phyloP scores from a whole-genome alignment of 2,113 vertebrate genomes.

The Saiga tatarica region DNA sequence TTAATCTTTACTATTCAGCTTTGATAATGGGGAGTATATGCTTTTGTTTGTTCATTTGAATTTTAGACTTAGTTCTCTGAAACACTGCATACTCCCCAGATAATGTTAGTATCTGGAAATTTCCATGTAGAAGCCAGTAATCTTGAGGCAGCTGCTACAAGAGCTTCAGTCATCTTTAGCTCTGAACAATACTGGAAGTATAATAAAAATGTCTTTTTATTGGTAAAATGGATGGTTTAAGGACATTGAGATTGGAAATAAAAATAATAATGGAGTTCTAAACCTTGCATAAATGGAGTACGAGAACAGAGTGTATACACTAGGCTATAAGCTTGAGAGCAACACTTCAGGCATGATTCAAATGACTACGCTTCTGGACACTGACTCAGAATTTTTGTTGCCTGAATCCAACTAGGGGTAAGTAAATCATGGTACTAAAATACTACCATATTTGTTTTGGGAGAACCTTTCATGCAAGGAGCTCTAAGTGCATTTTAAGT shows the following conservation, averaged over 20 bases:
- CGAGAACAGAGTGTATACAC: fast-evolving
- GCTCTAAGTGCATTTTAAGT: background rate
- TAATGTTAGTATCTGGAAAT: background rate
- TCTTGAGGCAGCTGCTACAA: background rate
- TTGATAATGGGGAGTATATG: background rate
- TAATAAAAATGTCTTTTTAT: background rate
- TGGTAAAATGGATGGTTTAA: background rate
- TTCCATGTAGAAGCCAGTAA: background rate
- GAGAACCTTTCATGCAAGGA: background rate
- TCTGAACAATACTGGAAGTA: background rate
- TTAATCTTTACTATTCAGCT: background rate
- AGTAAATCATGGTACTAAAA: background rate
- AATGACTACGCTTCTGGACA: background rate
- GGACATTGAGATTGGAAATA: background rate
- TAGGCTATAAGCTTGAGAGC: background rate
- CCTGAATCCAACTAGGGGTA: background rate
- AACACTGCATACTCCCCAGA: background rate
- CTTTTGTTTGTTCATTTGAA: background rate
- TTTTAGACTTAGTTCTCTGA: background rate
- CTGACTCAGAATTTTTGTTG: background rate
- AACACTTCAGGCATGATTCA: background rate
- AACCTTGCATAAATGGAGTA: background rate
- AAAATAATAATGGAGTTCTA: background rate
- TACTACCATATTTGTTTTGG: background rate
- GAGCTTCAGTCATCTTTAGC: background rate